phyloP scores from a whole-genome alignment of 2,113 vertebrate genomes.

The Elaphurus davidianus region DNA sequence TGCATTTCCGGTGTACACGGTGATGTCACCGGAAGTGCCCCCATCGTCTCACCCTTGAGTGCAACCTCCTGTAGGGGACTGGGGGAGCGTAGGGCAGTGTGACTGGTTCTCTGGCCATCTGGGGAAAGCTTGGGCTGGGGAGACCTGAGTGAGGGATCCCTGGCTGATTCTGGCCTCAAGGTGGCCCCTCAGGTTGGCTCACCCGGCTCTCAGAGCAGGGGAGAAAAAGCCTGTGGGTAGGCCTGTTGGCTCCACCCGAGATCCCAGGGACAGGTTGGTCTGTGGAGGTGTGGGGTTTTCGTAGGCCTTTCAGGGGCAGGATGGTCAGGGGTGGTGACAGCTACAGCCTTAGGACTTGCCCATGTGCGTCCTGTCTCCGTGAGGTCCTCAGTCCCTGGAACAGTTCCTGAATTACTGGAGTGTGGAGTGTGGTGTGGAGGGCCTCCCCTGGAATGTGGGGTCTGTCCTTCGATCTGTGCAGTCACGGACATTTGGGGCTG shows the following conservation, averaged over 20 bases:
- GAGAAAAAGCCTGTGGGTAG: neutral
- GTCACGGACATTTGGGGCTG: neutral
- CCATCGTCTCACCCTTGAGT: neutral
- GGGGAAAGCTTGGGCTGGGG: neutral
- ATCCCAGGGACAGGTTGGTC: neutral
- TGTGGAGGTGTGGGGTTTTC: neutral
- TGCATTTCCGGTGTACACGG: accelerated
- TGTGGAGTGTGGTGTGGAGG: neutral
- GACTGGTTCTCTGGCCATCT: neutral
- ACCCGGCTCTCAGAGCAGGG: neutral
- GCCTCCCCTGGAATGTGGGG: neutral
- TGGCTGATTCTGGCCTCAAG: neutral
- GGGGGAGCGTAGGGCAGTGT: neutral
- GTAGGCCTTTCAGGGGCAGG: neutral
- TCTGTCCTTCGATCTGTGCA: neutral
- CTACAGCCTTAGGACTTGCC: neutral
- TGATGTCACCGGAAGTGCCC: neutral
- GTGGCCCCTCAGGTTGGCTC: neutral
- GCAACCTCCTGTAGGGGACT: neutral
- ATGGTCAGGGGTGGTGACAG: neutral
- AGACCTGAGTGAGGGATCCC: neutral
- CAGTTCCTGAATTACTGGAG: neutral
- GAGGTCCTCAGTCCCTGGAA: accelerated
- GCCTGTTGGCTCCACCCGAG: neutral
- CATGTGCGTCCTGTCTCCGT: accelerated